Percentiles rank a stretch among this genome's conserved stretches.
Evolutionary conservation across 2,113 vertebrate genomes (phyloP).

Genomic region (Narcine bancroftii): DNA sequence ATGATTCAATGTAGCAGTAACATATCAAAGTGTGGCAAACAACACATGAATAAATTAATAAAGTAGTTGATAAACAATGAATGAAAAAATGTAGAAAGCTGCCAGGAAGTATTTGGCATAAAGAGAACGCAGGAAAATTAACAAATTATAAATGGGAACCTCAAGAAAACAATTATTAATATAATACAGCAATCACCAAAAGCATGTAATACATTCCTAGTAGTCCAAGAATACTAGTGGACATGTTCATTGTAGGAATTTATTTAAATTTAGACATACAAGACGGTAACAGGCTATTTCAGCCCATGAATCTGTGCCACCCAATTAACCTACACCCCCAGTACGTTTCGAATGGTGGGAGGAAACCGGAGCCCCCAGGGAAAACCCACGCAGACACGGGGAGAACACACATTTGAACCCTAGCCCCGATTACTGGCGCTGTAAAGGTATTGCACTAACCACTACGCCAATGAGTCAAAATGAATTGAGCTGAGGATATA

Average conservation of each 20-base stretch:
- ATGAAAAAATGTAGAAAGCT: not conserved
- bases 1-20: not conserved
- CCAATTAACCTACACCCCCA: too few relatives aligned
- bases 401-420: too few relatives aligned
- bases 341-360: too few relatives aligned
- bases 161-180: not conserved
- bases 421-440: too few relatives aligned
- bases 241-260: too few relatives aligned
- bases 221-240: not conserved
- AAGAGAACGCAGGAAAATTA: not conserved
- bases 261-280: too few relatives aligned
- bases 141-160: not conserved
- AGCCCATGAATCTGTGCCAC: too few relatives aligned
- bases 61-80: not conserved
- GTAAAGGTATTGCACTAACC: too few relatives aligned
- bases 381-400: too few relatives aligned
- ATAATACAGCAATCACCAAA: not conserved
- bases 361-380: too few relatives aligned
- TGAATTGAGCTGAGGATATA: not conserved
- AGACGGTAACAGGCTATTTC: too few relatives aligned
- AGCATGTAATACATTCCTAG: not conserved
- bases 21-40: not conserved
- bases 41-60: not conserved
- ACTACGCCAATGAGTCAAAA: not conserved
- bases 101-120: not conserved